Conservation (phyloP, 2,888 invertebrate species). For the Alviniconcha strummeri region DNA sequence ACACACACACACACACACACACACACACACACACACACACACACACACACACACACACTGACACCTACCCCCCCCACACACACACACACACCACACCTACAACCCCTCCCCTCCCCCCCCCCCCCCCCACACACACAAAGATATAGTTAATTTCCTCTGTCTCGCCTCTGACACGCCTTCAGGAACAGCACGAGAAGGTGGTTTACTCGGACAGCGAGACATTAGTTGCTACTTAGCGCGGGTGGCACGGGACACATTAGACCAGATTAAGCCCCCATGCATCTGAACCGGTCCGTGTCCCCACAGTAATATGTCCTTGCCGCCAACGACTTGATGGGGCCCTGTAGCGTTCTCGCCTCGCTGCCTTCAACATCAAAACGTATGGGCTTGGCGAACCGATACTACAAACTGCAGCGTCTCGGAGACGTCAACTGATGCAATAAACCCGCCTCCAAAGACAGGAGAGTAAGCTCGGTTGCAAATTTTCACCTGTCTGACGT, state of each 20-base stretch:
- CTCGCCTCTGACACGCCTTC: too few species aligned
- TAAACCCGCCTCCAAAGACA: constrained; percentile 32
- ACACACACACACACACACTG: too few species aligned
- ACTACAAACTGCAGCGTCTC: constrained; percentile 24
- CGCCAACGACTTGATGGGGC: not conserved
- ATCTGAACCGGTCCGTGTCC: too few species aligned
- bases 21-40: too few species aligned
- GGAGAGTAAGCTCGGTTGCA: constrained; percentile 28
- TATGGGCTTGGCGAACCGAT: constrained; percentile 17
- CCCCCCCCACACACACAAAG: too few species aligned
- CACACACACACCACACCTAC: too few species aligned
- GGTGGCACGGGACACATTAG: constrained; percentile 20
- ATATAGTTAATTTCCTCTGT: too few species aligned
- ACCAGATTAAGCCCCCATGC: not conserved
- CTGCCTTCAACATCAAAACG: not conserved
- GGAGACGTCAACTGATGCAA: constrained; percentile 29
- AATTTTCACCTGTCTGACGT: constrained; percentile 28
- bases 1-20: too few species aligned
- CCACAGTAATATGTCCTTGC: not conserved
- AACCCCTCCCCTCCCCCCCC: too few species aligned
- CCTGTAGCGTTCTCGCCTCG: not conserved
- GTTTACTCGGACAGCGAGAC: constrained; percentile 4
- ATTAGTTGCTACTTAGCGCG: constrained; percentile 19
- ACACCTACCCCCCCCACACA: too few species aligned
- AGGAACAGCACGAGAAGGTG: too few species aligned